Percentiles rank a stretch among this genome's conserved stretches.
These are phyloP conservation scores for Xyliphius kryptos DNA, from an alignment of 2,113 vertebrate species.

Conservation along the genomic window DNA sequence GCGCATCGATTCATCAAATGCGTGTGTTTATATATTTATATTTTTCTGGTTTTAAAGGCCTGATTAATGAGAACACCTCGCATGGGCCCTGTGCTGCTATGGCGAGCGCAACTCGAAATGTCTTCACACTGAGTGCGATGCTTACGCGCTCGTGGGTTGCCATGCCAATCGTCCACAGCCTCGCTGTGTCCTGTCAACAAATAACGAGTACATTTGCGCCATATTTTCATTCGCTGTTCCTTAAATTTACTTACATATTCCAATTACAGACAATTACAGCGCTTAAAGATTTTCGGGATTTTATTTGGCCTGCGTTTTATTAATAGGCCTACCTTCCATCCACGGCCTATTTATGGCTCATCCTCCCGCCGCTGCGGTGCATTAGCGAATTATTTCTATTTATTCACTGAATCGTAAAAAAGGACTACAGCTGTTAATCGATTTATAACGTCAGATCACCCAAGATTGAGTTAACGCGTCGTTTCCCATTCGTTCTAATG, in stretches of 20 bases:
- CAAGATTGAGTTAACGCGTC: neutral
- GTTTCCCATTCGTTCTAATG: too few species aligned
- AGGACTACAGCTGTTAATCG: neutral
- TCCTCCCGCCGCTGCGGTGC: too few species aligned
- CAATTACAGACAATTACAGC: too few species aligned
- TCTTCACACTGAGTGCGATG: constrained; percentile 15
- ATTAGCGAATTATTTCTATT: too few species aligned
- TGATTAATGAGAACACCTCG: neutral
- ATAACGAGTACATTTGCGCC: neutral
- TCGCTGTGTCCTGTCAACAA: neutral
- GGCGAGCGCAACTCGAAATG: constrained; percentile 12
- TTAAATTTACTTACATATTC: too few species aligned
- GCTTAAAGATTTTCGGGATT: too few species aligned
- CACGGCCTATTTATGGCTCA: too few species aligned
- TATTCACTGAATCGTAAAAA: neutral
- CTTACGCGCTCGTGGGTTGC: constrained; percentile 9
- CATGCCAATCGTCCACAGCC: constrained; percentile 21
- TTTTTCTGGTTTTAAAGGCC: neutral
- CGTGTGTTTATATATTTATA: neutral
- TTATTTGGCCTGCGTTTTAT: too few species aligned
- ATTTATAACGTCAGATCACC: neutral
- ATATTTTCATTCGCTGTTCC: too few species aligned
- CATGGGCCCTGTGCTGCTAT: neutral
- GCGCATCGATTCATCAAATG: neutral
- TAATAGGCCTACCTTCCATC: too few species aligned